phyloP scores from a whole-genome alignment of 92 coral and sea anemone species.

The Umimayanthus kanabou region DNA sequence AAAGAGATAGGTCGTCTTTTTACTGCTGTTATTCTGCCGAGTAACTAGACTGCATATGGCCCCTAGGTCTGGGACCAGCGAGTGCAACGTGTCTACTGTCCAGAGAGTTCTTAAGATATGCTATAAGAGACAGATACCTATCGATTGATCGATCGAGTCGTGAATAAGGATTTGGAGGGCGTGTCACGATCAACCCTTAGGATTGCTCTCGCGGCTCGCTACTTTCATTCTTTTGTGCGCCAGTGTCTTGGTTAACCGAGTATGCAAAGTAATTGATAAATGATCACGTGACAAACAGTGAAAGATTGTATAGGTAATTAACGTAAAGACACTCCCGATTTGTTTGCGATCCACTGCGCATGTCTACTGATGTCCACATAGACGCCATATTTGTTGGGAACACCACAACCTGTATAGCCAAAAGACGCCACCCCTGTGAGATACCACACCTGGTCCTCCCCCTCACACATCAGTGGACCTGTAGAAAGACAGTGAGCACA shows the following conservation, averaged over 20 bases:
- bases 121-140: no score
- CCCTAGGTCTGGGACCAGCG: no score
- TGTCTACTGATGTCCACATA: constrained; percentile 70
- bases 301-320: neutral
- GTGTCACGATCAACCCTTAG: no score
- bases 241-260: neutral
- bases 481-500: neutral
- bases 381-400: constrained; percentile 86
- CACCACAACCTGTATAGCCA: constrained; percentile 91
- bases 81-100: no score
- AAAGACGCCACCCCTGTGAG: constrained; percentile 93
- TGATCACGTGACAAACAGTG: neutral
- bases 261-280: neutral
- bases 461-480: constrained; percentile 97
- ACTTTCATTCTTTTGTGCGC: neutral
- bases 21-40: no score
- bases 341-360: constrained; percentile 73
- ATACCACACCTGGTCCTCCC: constrained; percentile 76
- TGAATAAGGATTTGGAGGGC: no score
- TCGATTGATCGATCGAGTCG: no score
- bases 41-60: no score
- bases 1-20: no score
- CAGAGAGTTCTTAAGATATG: no score
- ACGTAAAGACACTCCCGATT: constrained; percentile 56
- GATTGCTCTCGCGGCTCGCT: no score